Percentiles rank a stretch among this genome's conserved stretches.
These are phyloP conservation scores for Channa argus DNA, from an alignment of 2,113 vertebrate genomes.

Conservation along the genomic window DNA sequence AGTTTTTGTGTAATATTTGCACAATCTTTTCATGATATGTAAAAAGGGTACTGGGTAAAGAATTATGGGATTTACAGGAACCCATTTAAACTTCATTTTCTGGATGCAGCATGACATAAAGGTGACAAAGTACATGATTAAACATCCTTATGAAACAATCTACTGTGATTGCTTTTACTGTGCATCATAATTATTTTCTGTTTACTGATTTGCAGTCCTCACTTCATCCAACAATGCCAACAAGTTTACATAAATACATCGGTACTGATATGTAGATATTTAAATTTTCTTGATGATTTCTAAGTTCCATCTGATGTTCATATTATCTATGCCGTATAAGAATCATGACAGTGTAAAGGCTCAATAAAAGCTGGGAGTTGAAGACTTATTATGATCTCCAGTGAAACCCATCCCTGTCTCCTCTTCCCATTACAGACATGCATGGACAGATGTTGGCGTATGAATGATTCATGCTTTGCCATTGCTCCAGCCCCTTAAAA, in stretches of 20 bases:
- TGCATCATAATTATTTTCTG: background rate
- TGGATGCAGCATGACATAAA: background rate
- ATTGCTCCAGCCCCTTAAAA: slow-evolving; percentile 32
- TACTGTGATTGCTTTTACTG: background rate
- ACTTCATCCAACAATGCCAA: no score
- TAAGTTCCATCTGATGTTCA: background rate
- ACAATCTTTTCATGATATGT: no score
- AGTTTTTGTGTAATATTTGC: background rate
- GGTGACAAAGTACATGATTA: background rate
- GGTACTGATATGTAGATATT: no score
- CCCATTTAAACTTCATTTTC: background rate
- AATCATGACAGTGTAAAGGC: background rate
- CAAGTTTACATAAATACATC: background rate
- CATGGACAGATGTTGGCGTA: slow-evolving; percentile 19
- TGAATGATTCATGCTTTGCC: slow-evolving; percentile 51
- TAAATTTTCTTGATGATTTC: background rate
- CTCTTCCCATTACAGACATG: slow-evolving; percentile 4
- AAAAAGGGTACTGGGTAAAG: no score
- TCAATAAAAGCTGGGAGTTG: background rate
- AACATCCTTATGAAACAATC: background rate
- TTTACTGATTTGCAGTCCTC: background rate
- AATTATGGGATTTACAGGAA: background rate
- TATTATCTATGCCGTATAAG: background rate
- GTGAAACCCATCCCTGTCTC: background rate
- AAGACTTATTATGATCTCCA: background rate